Conservation (phyloP, 2,888 invertebrate genomes). For the Conus canariensis region DNA sequence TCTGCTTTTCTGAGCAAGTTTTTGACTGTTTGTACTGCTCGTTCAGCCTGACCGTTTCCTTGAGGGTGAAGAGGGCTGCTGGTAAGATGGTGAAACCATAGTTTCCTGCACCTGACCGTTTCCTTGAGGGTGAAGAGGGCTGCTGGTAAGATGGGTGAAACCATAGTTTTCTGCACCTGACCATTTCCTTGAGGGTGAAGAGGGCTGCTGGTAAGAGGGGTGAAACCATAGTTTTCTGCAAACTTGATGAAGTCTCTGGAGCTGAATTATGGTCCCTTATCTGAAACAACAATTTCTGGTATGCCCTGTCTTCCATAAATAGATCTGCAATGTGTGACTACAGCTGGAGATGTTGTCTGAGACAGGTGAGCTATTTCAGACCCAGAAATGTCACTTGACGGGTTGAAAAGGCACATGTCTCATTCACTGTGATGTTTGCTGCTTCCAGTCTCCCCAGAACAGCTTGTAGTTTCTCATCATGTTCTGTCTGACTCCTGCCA, state of each 20-base stretch:
- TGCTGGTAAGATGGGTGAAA: too few species aligned
- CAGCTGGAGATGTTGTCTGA: too few species aligned
- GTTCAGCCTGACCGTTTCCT: constrained; percentile 31
- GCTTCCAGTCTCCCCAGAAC: too few species aligned
- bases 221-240: too few species aligned
- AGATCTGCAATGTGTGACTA: not conserved
- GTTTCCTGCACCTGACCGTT: too few species aligned
- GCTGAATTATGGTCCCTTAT: constrained; percentile 31
- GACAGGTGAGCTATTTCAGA: not conserved
- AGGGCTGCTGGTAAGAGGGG: too few species aligned
- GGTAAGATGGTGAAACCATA: constrained; percentile 36
- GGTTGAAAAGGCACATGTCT: not conserved
- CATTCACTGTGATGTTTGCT: not conserved
- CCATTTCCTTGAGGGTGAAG: too few species aligned
- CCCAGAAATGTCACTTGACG: not conserved
- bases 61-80: constrained; percentile 29
- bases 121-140: too few species aligned
- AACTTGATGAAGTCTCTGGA: constrained; percentile 28
- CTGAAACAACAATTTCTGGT: too few species aligned
- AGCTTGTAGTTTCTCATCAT: constrained; percentile 1
- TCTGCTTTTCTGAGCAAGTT: constrained; percentile 33
- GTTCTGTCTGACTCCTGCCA: not conserved
- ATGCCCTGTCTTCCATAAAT: constrained; percentile 5
- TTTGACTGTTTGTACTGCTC: constrained; percentile 37
- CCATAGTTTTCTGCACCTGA: too few species aligned